Evolutionary conservation across 2,797 vertebrate genomes (phyloP).

Genomic region (Acanthornis magna): DNA sequence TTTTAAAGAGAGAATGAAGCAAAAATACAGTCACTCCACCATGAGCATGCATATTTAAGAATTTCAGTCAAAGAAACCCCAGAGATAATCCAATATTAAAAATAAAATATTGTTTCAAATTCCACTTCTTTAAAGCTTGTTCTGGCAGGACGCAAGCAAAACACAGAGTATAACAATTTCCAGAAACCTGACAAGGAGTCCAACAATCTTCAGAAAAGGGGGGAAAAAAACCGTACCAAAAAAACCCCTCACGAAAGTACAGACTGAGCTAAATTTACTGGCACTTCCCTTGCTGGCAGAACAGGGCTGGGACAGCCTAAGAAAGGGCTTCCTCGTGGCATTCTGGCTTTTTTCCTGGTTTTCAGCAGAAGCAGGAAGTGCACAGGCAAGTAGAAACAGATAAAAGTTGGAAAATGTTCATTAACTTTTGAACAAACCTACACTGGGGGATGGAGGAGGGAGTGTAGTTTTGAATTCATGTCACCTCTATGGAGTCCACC

Average conservation of each 20-base stretch:
- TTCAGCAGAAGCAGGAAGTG: conserved; percentile 49
- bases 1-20: conserved; percentile 54
- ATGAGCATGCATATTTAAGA: not conserved
- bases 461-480: not conserved
- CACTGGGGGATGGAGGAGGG: not conserved
- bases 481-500: not conserved
- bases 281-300: conserved; percentile 44
- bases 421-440: conserved; percentile 7
- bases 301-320: not conserved
- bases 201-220: not conserved
- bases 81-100: not conserved
- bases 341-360: conserved; percentile 53
- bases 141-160: not conserved
- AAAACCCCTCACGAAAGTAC: not conserved
- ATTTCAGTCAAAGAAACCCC: not conserved
- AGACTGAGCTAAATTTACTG: conserved; percentile 49
- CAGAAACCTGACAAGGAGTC: not conserved
- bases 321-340: conserved; percentile 51
- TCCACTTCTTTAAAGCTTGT: not conserved
- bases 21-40: not conserved
- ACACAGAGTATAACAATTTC: not conserved
- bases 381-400: not conserved
- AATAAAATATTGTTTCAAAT: conserved; percentile 1
- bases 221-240: not conserved
- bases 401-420: not conserved